A percentile compares a stretch with the other conserved stretches of the same genome.
phyloP scores from a whole-genome alignment of 2,113 vertebrate genomes.

The Spea bombifrons region DNA sequence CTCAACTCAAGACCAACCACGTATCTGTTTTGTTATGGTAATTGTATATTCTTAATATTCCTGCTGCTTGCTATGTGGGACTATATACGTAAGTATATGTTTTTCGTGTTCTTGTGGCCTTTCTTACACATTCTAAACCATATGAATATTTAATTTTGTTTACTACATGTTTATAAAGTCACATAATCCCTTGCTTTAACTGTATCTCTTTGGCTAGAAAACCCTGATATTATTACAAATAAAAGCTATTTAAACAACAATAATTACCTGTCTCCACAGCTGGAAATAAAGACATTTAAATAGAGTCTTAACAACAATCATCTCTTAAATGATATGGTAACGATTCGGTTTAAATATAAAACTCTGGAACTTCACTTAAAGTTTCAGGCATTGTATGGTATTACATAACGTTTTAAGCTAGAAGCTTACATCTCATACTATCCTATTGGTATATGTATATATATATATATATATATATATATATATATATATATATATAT shows the following conservation, averaged over 20 bases:
- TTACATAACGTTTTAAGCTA: no score
- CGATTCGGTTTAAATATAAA: neutral
- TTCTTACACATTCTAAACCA: constrained; percentile 32
- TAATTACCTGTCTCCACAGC: neutral
- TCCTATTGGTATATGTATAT: no score
- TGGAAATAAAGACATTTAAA: neutral
- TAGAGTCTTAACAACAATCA: neutral
- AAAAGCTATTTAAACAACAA: neutral
- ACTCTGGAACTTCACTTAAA: no score
- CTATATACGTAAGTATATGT: constrained; percentile 23
- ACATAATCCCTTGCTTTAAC: constrained; percentile 20
- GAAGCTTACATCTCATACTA: no score
- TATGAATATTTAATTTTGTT: constrained; percentile 36
- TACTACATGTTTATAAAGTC: constrained; percentile 29
- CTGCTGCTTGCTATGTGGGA: constrained; percentile 1
- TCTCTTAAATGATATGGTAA: neutral
- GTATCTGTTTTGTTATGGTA: no score
- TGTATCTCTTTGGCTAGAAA: constrained; percentile 2
- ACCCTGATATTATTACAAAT: constrained; percentile 1
- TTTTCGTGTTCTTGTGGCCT: constrained; percentile 34
- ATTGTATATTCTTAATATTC: neutral
- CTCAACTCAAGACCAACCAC: no score
- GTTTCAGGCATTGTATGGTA: no score
- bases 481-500: no score
- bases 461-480: no score